phyloP scores from a whole-genome alignment of 1,140 invertebrate genomes.

The Kradibia gibbosae region DNA sequence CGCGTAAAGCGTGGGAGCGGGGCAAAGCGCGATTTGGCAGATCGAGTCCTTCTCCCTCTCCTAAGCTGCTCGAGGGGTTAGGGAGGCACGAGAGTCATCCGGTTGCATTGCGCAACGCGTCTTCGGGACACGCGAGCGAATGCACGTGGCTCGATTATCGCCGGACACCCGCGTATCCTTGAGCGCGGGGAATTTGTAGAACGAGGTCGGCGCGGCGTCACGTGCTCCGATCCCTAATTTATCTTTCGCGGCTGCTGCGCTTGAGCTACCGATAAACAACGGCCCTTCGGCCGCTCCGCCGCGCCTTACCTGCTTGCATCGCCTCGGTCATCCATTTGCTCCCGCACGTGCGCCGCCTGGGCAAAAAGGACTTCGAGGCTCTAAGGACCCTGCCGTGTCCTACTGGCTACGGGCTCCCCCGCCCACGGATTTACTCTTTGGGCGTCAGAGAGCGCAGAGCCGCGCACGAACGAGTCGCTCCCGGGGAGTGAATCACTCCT shows the following conservation, averaged over 20 bases:
- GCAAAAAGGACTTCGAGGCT: neutral
- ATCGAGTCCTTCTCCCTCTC: too few species aligned
- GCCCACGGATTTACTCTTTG: too few species aligned
- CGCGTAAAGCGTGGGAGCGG: too few species aligned
- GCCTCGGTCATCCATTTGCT: too few species aligned
- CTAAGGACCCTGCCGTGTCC: neutral
- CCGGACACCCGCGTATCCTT: conserved; percentile 54
- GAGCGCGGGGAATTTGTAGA: conserved; percentile 60
- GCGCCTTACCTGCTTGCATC: too few species aligned
- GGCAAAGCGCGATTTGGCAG: too few species aligned
- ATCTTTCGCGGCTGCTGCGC: neutral
- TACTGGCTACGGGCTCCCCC: too few species aligned
- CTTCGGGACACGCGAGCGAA: too few species aligned
- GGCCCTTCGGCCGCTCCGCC: neutral
- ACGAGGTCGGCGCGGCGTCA: conserved; percentile 56
- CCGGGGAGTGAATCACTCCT: neutral
- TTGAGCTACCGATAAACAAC: neutral
- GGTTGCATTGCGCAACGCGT: neutral
- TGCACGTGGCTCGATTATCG: neutral
- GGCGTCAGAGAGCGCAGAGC: too few species aligned
- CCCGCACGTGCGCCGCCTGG: neutral
- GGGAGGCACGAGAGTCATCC: too few species aligned
- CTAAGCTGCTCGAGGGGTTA: too few species aligned
- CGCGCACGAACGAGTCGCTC: too few species aligned
- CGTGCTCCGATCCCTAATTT: conserved; percentile 38